Conservation (phyloP, 2,797 vertebrate species). For the Paramormyrops hopkinsi region DNA sequence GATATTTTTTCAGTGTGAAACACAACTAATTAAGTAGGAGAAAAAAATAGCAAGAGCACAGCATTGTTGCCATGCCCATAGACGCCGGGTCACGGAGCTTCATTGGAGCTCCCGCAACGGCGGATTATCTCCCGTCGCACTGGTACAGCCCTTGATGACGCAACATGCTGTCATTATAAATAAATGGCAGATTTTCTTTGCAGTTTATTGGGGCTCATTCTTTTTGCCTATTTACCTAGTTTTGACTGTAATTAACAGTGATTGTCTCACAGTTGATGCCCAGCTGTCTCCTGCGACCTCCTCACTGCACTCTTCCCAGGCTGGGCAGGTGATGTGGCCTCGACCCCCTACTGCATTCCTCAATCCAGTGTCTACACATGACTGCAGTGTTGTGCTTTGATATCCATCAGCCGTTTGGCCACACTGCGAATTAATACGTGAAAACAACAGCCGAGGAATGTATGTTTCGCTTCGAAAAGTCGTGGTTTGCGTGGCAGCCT, state of each 20-base stretch:
- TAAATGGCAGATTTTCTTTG: background rate
- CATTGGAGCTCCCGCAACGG: background rate
- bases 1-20: background rate
- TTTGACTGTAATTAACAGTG: background rate
- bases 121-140: constrained; percentile 33
- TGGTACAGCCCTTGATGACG: constrained; percentile 41
- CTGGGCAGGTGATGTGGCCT: background rate
- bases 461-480: background rate
- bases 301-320: background rate
- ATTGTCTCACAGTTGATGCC: background rate
- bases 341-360: constrained; percentile 21
- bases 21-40: background rate
- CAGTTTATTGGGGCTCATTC: background rate
- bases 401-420: constrained; percentile 23
- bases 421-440: background rate
- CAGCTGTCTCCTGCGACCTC: background rate
- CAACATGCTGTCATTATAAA: constrained; percentile 19
- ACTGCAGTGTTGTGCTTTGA: constrained; percentile 34
- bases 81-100: background rate
- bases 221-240: background rate
- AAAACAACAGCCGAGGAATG: background rate
- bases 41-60: too few species aligned
- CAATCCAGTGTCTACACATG: constrained; percentile 37
- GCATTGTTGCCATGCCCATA: background rate
- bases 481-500: background rate